Evolutionary conservation across 2,797 vertebrate genomes (phyloP).

Genomic region (Mus caroli): DNA sequence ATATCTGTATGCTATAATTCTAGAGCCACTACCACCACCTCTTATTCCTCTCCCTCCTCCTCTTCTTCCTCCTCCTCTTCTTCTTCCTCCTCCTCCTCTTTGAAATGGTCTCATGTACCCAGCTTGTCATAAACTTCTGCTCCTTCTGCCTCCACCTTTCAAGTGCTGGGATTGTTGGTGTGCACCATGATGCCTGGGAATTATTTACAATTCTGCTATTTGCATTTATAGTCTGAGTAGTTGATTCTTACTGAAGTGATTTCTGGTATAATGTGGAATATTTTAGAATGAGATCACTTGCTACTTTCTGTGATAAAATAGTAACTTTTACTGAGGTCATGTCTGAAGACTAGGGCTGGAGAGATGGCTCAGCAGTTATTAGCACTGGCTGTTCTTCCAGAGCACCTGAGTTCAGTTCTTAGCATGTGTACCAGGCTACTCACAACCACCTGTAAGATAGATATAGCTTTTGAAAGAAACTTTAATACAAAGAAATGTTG

Average conservation of each 20-base stretch:
- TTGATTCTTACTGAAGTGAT: conserved; percentile 23
- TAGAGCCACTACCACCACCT: background rate
- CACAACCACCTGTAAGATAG: background rate
- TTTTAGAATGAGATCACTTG: conserved; percentile 47
- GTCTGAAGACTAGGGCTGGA: background rate
- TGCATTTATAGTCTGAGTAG: conserved; percentile 35
- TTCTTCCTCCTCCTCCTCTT: background rate
- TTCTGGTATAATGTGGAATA: conserved; percentile 16
- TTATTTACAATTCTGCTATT: background rate
- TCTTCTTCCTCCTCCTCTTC: background rate
- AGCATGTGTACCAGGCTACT: background rate
- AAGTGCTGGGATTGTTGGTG: background rate
- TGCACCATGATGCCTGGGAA: background rate
- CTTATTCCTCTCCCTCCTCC: too few species aligned
- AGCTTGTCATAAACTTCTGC: background rate
- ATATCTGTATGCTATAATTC: background rate
- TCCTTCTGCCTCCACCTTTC: background rate
- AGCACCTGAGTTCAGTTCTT: background rate
- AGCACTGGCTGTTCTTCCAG: background rate
- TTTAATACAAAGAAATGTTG: conserved; percentile 35
- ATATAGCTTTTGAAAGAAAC: background rate
- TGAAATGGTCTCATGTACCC: background rate
- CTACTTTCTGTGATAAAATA: conserved; percentile 54
- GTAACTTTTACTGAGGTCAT: conserved; percentile 52
- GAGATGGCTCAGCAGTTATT: background rate